A percentile compares a stretch with the other conserved stretches of the same genome.
Evolutionary conservation across 2,888 invertebrate genomes (phyloP).

Genomic region (Eupithecia insigniata): DNA sequence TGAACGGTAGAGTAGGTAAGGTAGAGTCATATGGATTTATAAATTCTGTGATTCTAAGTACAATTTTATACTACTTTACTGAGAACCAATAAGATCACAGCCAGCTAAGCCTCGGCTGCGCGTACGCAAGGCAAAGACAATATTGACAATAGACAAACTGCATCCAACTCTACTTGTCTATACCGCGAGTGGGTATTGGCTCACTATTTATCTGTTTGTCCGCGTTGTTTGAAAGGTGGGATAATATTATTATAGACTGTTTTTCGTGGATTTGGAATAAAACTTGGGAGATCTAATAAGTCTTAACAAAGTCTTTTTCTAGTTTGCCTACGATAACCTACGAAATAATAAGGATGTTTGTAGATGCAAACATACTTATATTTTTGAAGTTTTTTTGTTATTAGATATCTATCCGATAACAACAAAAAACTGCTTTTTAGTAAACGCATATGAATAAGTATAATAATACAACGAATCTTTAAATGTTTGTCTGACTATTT

Average conservation of each 20-base stretch:
- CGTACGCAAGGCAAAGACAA: slow-evolving; percentile 57
- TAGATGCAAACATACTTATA: too few relatives aligned
- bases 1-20: too few relatives aligned
- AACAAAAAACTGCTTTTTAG: too few relatives aligned
- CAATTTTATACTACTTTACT: neutral
- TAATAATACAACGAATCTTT: neutral
- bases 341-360: too few relatives aligned
- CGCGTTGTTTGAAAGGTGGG: slow-evolving; percentile 29
- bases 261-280: neutral
- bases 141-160: slow-evolving; percentile 60
- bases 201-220: slow-evolving; percentile 35
- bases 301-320: neutral
- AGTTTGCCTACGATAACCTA: too few relatives aligned
- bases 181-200: slow-evolving; percentile 31
- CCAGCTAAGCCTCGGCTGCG: slow-evolving; percentile 42
- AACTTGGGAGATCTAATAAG: neutral
- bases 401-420: too few relatives aligned
- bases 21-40: neutral
- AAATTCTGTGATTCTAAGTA: neutral
- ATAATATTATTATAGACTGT: slow-evolving; percentile 30
- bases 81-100: slow-evolving; percentile 17
- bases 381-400: too few relatives aligned
- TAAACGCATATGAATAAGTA: neutral
- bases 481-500: too few relatives aligned
- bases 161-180: slow-evolving; percentile 47